Base-by-base conservation (phyloP, 2,113 vertebrate species). In the Garra rufa region DNA sequence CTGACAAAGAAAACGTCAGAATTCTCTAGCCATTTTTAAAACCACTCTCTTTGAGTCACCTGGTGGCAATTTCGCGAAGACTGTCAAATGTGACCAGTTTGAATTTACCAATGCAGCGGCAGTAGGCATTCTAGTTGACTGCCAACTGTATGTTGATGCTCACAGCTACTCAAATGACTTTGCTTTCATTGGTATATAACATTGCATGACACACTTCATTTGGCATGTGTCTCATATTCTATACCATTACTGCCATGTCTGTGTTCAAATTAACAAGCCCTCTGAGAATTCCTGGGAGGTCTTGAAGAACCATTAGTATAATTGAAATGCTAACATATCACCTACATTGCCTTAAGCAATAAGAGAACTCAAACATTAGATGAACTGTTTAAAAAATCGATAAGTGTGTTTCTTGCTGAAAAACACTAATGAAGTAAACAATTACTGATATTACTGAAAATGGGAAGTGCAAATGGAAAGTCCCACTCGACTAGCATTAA, bases 401-500 rank as follows among this genome's bases (percentile, higher is more conserved):
- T 88, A 65, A 88, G 76, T 88, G 55, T 67, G 78, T 88, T 88
- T 83, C 81, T 67, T 84, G 87, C 74, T 86, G 81, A 82, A 87
- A 86, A 63, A 80, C 85, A 19, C 90, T 89, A 90, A 90, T 89
- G 91, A 82, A 88, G 86, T 86, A 61, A 85, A 43, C 82, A 88
- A 67, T 81, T 67, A 81, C 43, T 81, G 85, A 84, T 86, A 74
- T 89, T 90, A 86, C 91, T 93, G 83, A 74, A 89, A 92, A 71
- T 69, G 76, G 17, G 17, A 73, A 65, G 63, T 55, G 26, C 41
- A 34, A 76, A 77, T 67, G 48, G 14, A 77, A 77, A 77, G n/a
- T 82, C 90, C 87, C 83, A 85, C 82, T 88, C 87, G 88, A 67
- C 85, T 84, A 74, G 88, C 87, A 82, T 63, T 80, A 87, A 81